Conservation (phyloP, 2,797 vertebrate species). For the Okamejei kenojei region DNA sequence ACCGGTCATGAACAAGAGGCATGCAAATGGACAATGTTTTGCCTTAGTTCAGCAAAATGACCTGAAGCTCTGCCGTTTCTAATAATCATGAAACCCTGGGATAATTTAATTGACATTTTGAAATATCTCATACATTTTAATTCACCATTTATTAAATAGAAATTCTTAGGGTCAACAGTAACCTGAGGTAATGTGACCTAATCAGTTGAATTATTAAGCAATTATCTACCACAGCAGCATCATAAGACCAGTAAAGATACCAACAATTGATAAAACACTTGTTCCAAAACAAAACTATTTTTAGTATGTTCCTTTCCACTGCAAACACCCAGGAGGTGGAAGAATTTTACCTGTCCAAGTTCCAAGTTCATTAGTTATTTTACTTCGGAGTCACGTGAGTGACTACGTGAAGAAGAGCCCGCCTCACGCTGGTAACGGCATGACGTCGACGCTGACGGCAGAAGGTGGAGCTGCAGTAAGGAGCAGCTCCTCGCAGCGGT, state of each 20-base stretch:
- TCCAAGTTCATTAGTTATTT: background rate
- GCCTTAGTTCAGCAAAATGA: background rate
- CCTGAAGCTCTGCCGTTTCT: conserved; percentile 6
- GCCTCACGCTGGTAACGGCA: too few species aligned
- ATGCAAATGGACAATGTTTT: background rate
- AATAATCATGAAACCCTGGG: background rate
- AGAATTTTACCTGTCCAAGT: background rate
- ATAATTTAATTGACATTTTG: conserved; percentile 29
- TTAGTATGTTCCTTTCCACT: background rate
- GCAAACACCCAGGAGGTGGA: background rate
- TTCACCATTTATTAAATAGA: conserved; percentile 21
- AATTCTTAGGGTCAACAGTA: conserved; percentile 12
- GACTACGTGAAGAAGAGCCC: too few species aligned
- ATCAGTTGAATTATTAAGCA: conserved; percentile 26
- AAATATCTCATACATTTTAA: background rate
- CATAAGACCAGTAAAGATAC: background rate
- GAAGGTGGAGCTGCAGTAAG: too few species aligned
- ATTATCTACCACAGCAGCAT: background rate
- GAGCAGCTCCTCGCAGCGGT: too few species aligned
- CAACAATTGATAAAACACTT: background rate
- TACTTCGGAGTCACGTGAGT: too few species aligned
- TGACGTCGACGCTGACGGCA: too few species aligned
- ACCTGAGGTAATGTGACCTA: background rate
- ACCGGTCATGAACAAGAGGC: too few species aligned
- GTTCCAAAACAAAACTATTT: background rate